Base-by-base conservation (phyloP, 2,888 invertebrate genomes). In the Macroteleia sp. region DNA sequence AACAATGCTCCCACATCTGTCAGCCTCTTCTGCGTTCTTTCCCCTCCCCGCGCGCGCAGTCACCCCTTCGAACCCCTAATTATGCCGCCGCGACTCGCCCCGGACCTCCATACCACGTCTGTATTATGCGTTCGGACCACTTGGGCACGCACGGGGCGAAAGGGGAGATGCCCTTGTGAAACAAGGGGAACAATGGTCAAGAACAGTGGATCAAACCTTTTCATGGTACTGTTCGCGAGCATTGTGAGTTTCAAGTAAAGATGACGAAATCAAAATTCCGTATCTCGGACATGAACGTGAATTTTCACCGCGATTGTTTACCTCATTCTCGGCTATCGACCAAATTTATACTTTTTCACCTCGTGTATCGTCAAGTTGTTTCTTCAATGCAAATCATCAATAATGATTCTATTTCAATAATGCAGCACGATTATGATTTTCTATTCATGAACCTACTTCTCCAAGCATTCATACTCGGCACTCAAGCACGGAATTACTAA, bases 1-100 rank as follows among this genome's bases (percentile, higher is more conserved):
- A 91, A 91, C 91, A 91, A 91, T 91, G 91, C 90, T 90, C 91
- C 91, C 91, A 91, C 91, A 91, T 91, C 91, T 91, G 91, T 91
- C 91, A 89, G 91, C 87, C 90, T 90, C 91, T 91, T 90, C 88
- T 89, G 86, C 85, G 86, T 87, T 82, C 84, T 83, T 83, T 83
- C 83, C 85, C 86, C 82, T 81, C 74, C 46, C 77, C 34, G 57
- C 71, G 67, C 85, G n/a, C n/a, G n/a, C n/a, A n/a, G n/a, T n/a
- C n/a, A 86, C 87, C 90, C 90, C 87, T 90, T 89, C 90, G 85
- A 87, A 86, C 82, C 87, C 90, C 91, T 91, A 91, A 91, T 91
- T 91, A 91, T 91, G 88, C 88, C 88, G 81, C 89, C 88, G 87
- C 87, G 83, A 81, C 66, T 71, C 80, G 81, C 71, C 80, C 83